Percentiles rank a stretch among this genome's conserved stretches.
Evolutionary conservation across 2,113 vertebrate genomes (phyloP).

Genomic region (Lepidothrix coronata): DNA sequence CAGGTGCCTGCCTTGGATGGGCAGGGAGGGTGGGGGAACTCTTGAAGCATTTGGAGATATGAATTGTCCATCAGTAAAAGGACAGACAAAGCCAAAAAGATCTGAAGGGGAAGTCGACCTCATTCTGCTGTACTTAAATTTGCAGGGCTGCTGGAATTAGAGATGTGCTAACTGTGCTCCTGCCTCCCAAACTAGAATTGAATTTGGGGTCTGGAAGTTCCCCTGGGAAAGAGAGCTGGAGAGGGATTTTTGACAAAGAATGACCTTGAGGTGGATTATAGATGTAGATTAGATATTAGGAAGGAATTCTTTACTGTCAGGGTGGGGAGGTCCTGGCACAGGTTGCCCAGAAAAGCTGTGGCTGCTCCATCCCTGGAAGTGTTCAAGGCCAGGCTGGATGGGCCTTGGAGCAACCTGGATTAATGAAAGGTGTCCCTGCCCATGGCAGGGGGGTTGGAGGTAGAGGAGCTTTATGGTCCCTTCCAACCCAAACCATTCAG

Average conservation of each 20-base stretch:
- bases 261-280: background rate
- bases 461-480: background rate
- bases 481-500: background rate
- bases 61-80: background rate
- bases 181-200: background rate
- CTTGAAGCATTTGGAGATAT: background rate
- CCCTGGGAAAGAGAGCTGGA: background rate
- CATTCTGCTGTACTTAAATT: background rate
- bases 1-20: background rate
- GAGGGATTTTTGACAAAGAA: background rate
- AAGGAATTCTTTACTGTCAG: background rate
- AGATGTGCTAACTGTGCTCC: background rate
- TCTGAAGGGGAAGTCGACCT: background rate
- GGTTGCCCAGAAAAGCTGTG: background rate
- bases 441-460: too few species aligned
- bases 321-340: background rate
- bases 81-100: background rate
- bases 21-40: background rate
- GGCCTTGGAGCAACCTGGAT: accelerated
- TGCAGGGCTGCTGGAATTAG: background rate
- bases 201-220: background rate
- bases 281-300: background rate
- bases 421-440: background rate
- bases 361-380: background rate
- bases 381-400: accelerated